Percentiles rank a stretch among this genome's conserved stretches.
These are phyloP conservation scores for Parnassius smintheus DNA, from an alignment of 2,888 invertebrate species.

Conservation along the genomic window DNA sequence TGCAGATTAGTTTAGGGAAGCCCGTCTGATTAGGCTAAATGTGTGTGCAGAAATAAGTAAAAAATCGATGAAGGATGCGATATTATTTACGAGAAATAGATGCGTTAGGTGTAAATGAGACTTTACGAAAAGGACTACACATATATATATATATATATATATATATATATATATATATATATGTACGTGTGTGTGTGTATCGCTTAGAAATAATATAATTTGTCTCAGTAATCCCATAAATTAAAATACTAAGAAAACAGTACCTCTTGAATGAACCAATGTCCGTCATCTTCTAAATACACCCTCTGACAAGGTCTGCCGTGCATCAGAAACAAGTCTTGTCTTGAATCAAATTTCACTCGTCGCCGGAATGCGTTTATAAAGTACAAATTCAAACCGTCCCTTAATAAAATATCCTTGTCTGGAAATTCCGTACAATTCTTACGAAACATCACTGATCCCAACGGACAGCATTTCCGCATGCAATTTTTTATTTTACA, in stretches of 20 bases:
- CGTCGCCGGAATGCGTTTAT: slow-evolving; percentile 37
- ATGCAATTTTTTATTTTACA: slow-evolving; percentile 56
- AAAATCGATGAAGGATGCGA: no score
- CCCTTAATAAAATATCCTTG: slow-evolving; percentile 40
- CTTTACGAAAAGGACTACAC: no score
- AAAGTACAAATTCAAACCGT: slow-evolving; percentile 46
- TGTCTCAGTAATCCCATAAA: background rate
- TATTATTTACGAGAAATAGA: no score
- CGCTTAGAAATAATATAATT: no score
- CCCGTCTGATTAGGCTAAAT: no score
- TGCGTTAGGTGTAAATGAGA: no score
- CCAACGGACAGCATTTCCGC: slow-evolving; percentile 62
- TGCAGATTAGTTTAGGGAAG: no score
- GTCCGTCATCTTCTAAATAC: slow-evolving; percentile 41
- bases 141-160: no score
- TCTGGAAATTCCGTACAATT: slow-evolving; percentile 40
- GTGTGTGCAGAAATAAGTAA: no score
- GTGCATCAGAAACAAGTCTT: slow-evolving; percentile 41
- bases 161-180: no score
- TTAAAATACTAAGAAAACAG: background rate
- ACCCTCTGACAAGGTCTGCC: slow-evolving; percentile 42
- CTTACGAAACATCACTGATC: slow-evolving; percentile 33
- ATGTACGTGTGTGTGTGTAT: no score
- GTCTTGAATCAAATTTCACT: slow-evolving; percentile 35
- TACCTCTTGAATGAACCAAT: slow-evolving; percentile 62